Evolutionary conservation across 2,797 vertebrate species (phyloP).

Genomic region (Peromyscus eremicus): DNA sequence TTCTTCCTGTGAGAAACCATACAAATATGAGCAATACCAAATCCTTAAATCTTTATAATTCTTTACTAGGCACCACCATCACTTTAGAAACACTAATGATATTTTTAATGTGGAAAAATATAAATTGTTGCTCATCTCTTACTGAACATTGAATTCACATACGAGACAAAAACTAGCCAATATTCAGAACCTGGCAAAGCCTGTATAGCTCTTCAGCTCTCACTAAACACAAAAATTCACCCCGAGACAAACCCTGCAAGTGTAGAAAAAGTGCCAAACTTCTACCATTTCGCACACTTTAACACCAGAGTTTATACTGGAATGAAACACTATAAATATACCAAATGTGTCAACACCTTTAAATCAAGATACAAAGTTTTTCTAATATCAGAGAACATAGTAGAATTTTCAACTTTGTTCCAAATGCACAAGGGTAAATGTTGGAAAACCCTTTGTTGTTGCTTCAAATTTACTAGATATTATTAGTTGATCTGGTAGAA

Average conservation of each 20-base stretch:
- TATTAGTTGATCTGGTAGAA: background rate
- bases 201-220: background rate
- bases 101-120: background rate
- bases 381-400: background rate
- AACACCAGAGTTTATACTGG: background rate
- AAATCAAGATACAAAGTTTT: background rate
- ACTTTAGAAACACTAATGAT: background rate
- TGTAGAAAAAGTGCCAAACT: background rate
- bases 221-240: background rate
- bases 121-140: background rate
- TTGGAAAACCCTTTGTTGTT: background rate
- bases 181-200: background rate
- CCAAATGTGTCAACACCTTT: background rate
- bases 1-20: background rate
- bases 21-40: background rate
- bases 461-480: background rate
- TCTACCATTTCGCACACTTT: background rate
- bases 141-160: background rate
- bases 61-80: background rate
- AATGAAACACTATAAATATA: background rate
- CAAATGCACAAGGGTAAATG: background rate
- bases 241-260: background rate
- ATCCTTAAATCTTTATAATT: background rate
- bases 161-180: background rate
- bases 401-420: background rate